Evolutionary conservation across 92 coral and sea anemone species (phyloP).

Genomic region (Porites evermanni): DNA sequence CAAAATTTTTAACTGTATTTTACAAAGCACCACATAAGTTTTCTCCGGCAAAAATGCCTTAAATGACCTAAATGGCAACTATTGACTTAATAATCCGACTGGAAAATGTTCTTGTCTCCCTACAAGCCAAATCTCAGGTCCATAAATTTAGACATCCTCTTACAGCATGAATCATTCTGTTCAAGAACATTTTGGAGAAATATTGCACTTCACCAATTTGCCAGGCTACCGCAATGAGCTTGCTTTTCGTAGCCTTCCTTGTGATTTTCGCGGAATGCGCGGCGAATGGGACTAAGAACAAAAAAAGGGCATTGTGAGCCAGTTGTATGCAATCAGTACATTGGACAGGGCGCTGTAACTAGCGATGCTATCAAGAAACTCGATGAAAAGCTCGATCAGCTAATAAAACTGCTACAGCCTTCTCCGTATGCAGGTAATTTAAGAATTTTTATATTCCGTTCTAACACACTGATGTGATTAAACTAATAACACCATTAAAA

Average conservation of each 20-base stretch:
- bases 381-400: not conserved
- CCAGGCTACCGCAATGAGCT: not conserved
- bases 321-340: conserved; percentile 1
- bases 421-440: not conserved
- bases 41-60: not conserved
- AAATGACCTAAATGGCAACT: not conserved
- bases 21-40: too few relatives aligned
- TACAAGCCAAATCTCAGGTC: not conserved
- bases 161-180: not conserved
- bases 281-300: not conserved
- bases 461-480: too few relatives aligned
- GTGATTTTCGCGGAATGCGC: not conserved
- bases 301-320: not conserved
- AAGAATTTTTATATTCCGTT: too few relatives aligned
- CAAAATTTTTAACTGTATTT: too few relatives aligned
- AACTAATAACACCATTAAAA: too few relatives aligned
- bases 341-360: not conserved
- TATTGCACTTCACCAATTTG: not conserved
- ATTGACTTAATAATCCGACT: not conserved
- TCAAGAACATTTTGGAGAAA: not conserved
- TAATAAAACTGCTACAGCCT: not conserved
- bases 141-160: not conserved
- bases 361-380: not conserved
- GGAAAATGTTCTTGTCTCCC: not conserved
- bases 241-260: not conserved